Base-by-base conservation (phyloP, 2,888 invertebrate species). In the Limnephilus marmoratus region DNA sequence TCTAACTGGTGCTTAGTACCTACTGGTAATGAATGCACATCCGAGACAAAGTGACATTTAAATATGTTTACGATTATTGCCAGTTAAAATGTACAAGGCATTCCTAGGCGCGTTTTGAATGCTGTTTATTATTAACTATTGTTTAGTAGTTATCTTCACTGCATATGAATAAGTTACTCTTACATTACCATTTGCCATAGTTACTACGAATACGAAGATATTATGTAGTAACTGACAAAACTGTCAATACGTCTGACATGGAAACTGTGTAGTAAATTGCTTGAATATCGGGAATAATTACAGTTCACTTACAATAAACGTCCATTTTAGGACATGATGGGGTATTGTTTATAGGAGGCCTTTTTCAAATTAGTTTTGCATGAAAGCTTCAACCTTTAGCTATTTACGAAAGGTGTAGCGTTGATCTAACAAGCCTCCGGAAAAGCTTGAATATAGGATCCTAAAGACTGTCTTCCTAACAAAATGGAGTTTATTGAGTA, bases 81-180 rank as follows among this genome's bases (percentile, higher is more conserved):
- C 85, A 29, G 85, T 85, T 41, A 41, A n/a, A 85, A 86, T 24
- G 85, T 13, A 29, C n/a, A 15, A 41, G 41, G 45, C 87, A 87
- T 87, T 87, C 87, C 68, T 29, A 87, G 87, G 87, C 68, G 68
- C 68, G 87, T 34, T 34, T 68, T 53, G 68, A 87, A 87, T 87
- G 68, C 87, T n/a, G 45, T 83, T 83, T 41, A 34, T 83, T 83
- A 41, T 68, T 68, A 68, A 68, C 68, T n/a, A 83, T 83, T 83
- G 18, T 83, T 83, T 34, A 11, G 34, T 37, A 83, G 83, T 83
- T 83, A 37, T 83, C 83, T 83, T 18, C 37, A 11, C 24, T 83
- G 83, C 83, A 83, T 83, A 37, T 83, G 83, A 83, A 83, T 83
- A 83, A 34, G 37, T 31, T 15, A 83, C 31, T 41, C 24, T 18